Base-by-base conservation (phyloP, 2,113 vertebrate species). In the Oostethus manadensis region DNA sequence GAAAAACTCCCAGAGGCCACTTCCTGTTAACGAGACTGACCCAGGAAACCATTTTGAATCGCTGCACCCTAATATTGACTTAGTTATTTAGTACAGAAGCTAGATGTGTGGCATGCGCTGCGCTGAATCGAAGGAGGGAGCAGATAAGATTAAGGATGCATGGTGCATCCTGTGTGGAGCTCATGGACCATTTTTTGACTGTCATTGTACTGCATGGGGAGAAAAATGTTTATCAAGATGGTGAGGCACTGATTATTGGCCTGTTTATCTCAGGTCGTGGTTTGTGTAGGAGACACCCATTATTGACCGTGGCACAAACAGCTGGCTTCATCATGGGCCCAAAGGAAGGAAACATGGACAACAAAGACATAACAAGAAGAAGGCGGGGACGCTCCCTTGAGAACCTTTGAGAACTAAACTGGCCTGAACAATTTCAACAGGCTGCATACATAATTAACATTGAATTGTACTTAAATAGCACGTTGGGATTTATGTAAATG, bases 341-440 rank as follows among this genome's bases (percentile, higher is more conserved):
- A 45, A 45, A 79, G 72, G 80, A 80, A 77, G 81, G 84, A 82
- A 79, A 82, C 60, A 23, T 51, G 56, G 38, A 26, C 57, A 64
- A 76, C 65, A 72, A 70, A 71, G 56, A 58, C 22, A 43, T 40
- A 57, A 70, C 48, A 64, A 14, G 21, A 40, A 56, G 29, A 13
- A n/a, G 16, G 51, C 18, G 29, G 29, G 13, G 51, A 17, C 38
- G 17, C 33, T 21, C 35, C 14, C 18, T 55, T 18, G 33, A 40
- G 35, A 40, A 11, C 18, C n/a, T 21, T 51, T 0, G 10, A 7
- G 9, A n/a, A 11, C 62, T 62, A 66, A 56, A 47, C 23, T 60
- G 47, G 55, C n/a, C 13, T 66, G 4, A 23, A 18, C 17, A 42
- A 33, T 48, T 56, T 55, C 43, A 33, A 66, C 13, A 42, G 20